Evolutionary conservation across 2,888 invertebrate genomes (phyloP).

Genomic region (Periphyllus acericola): DNA sequence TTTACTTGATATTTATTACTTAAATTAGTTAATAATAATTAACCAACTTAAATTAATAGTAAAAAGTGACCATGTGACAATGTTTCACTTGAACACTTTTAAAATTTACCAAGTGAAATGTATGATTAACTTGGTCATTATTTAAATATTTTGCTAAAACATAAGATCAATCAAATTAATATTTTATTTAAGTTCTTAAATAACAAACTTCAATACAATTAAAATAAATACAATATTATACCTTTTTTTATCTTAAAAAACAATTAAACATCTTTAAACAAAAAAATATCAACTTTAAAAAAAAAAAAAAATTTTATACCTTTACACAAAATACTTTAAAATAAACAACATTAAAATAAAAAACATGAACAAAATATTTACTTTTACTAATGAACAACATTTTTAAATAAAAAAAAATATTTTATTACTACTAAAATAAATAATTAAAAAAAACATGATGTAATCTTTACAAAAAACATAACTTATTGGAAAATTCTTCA

Average conservation of each 20-base stretch:
- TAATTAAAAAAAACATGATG: conserved; percentile 15
- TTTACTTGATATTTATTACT: neutral
- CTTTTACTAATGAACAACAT: conserved; percentile 8
- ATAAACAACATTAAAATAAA: conserved; percentile 20
- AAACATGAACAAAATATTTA: conserved; percentile 26
- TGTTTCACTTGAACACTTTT: conserved; percentile 10
- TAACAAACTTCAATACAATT: neutral
- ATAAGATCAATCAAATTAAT: conserved; percentile 1
- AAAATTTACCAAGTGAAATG: neutral
- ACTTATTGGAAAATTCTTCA: conserved; percentile 16
- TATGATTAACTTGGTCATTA: conserved; percentile 13
- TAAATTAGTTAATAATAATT: neutral
- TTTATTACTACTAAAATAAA: conserved; percentile 1
- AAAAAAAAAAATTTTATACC: conserved; percentile 4
- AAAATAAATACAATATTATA: neutral
- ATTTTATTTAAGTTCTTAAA: conserved; percentile 2
- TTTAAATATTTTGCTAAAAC: conserved; percentile 13
- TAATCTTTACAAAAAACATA: conserved; percentile 16
- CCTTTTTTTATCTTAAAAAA: neutral
- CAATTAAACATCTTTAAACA: conserved; percentile 8
- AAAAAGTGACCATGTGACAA: conserved; percentile 1
- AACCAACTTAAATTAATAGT: neutral
- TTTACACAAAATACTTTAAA: conserved; percentile 19
- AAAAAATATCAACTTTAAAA: conserved; percentile 23
- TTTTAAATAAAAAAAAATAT: conserved; percentile 22